Percentiles rank a stretch among this genome's conserved stretches.
Evolutionary conservation across 2,113 vertebrate species (phyloP).

Genomic region (Athene cunicularia): DNA sequence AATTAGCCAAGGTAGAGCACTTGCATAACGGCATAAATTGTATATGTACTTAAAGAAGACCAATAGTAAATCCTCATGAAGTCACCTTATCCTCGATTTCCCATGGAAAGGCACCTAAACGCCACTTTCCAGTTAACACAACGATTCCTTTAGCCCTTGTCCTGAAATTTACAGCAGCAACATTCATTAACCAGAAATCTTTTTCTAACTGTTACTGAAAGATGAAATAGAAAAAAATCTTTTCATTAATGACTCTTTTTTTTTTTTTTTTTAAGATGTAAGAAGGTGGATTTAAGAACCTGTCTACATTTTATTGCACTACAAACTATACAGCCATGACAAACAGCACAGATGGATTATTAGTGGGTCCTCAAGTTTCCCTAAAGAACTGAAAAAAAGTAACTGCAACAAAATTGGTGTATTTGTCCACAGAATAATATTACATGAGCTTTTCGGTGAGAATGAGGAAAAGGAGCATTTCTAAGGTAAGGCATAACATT

Average conservation of each 20-base stretch:
- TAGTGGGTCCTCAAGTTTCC: neutral
- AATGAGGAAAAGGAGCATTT: neutral
- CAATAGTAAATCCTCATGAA: neutral
- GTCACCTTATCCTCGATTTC: neutral
- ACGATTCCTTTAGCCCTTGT: neutral
- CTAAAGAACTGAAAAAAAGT: neutral
- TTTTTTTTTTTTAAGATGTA: neutral
- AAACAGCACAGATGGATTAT: neutral
- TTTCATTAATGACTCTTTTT: neutral
- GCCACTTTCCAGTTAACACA: neutral
- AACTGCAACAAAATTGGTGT: neutral
- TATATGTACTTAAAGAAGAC: neutral
- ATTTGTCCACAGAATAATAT: neutral
- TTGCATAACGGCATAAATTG: neutral
- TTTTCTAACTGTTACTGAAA: neutral
- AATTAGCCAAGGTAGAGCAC: neutral
- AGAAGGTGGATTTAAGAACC: neutral
- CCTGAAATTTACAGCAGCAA: neutral
- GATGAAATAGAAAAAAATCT: neutral
- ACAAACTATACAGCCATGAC: neutral
- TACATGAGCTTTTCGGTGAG: neutral
- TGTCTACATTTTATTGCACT: neutral
- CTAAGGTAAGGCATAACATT: neutral
- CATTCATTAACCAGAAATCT: neutral
- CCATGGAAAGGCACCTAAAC: neutral